Evolutionary conservation across 2,113 vertebrate species (phyloP).

Genomic region (Engraulis encrasicolus): DNA sequence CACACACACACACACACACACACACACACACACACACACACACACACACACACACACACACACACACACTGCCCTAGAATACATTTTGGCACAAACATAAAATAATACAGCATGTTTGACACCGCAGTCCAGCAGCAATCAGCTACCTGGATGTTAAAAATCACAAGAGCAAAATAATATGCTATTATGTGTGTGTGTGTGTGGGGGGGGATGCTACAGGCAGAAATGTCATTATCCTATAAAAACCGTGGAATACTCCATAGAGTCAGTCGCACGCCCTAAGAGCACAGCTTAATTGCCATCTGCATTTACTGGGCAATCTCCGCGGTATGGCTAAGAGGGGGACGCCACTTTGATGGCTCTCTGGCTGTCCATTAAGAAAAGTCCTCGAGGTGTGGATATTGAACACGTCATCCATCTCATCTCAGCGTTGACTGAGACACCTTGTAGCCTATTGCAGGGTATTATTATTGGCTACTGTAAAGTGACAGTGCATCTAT

Average conservation of each 20-base stretch:
- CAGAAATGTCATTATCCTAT: neutral
- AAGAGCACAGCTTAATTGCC: neutral
- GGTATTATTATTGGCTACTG: neutral
- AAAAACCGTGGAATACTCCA: neutral
- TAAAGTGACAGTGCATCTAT: neutral
- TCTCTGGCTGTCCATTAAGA: neutral
- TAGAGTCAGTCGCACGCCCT: neutral
- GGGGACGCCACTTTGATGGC: neutral
- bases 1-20: no score
- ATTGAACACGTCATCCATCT: neutral
- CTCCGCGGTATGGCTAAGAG: neutral
- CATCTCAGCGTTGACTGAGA: neutral
- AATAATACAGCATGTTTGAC: conserved; percentile 30
- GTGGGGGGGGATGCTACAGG: conserved; percentile 24
- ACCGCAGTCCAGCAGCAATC: conserved; percentile 48
- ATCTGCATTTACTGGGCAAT: neutral
- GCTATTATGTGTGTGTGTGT: no score
- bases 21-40: no score
- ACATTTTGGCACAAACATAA: conserved; percentile 42
- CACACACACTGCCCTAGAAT: neutral
- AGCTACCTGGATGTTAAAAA: conserved; percentile 37
- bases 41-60: no score
- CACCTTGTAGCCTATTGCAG: neutral
- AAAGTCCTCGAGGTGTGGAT: conserved; percentile 4
- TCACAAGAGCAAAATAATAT: conserved; percentile 61